These are phyloP conservation scores for Philopotamus ludificatus DNA, from an alignment of 1,140 invertebrate genomes.

Conservation along the genomic window DNA sequence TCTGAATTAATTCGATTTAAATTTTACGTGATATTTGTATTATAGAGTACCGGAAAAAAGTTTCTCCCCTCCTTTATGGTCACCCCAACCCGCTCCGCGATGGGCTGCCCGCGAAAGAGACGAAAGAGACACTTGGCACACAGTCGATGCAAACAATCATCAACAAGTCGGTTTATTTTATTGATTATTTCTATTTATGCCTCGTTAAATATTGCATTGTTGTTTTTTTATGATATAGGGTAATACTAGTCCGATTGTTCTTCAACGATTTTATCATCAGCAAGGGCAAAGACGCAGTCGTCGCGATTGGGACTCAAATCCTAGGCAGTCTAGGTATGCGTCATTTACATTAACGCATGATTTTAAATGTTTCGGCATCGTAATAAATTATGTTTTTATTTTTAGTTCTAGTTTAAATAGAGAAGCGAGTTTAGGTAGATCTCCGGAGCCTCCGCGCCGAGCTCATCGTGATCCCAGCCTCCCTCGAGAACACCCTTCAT, in stretches of 20 bases:
- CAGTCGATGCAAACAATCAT: conserved; percentile 25
- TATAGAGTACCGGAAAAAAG: conserved; percentile 28
- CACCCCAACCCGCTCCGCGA: conserved; percentile 33
- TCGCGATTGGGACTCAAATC: conserved; percentile 49
- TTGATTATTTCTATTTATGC: too few relatives aligned
- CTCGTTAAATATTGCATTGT: conserved; percentile 1
- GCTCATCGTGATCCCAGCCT: conserved; percentile 45
- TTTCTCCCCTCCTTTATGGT: conserved; percentile 37
- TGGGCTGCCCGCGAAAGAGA: conserved; percentile 28
- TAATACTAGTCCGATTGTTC: conserved; percentile 64
- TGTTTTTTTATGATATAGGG: conserved; percentile 43
- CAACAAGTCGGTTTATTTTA: conserved; percentile 17
- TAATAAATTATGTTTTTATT: conserved; percentile 5
- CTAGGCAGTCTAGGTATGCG: conserved; percentile 47
- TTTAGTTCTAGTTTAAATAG: conserved; percentile 47
- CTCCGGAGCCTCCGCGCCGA: conserved; percentile 53
- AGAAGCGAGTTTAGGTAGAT: conserved; percentile 53
- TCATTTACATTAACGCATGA: conserved; percentile 40
- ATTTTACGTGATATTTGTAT: conserved; percentile 1
- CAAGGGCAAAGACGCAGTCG: conserved; percentile 58
- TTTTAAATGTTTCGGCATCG: background rate
- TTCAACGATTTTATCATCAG: conserved; percentile 65
- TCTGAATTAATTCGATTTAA: background rate
- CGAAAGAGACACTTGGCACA: conserved; percentile 25
- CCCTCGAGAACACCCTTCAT: conserved; percentile 40